phyloP scores from a whole-genome alignment of 2,113 vertebrate genomes.

The Mionectes macconnelli region DNA sequence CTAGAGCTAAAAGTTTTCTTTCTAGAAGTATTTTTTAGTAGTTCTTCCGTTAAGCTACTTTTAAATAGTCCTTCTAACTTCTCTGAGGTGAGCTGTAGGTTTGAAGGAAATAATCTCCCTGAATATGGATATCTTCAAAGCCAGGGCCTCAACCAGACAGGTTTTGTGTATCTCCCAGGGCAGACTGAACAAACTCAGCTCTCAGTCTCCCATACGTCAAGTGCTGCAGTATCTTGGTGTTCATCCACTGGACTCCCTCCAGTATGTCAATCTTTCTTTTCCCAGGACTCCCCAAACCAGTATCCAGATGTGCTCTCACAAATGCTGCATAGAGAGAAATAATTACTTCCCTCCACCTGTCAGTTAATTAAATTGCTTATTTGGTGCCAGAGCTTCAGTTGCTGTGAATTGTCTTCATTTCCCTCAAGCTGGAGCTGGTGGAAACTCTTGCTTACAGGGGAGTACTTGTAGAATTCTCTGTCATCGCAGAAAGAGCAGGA shows the following conservation, averaged over 20 bases:
- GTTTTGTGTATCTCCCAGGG: not conserved
- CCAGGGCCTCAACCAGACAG: fast-evolving
- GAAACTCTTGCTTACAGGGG: not conserved
- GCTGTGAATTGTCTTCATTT: not conserved
- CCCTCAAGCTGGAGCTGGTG: not conserved
- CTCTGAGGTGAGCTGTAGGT: not conserved
- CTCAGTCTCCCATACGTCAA: fast-evolving
- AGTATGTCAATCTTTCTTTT: not conserved
- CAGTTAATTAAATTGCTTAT: not conserved
- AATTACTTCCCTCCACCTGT: constrained; percentile 21
- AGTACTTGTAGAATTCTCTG: not conserved
- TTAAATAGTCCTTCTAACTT: not conserved
- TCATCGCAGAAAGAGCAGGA: not conserved
- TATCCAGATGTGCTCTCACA: not conserved
- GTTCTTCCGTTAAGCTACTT: not conserved
- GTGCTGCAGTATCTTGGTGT: not conserved
- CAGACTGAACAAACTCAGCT: not conserved
- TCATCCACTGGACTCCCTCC: not conserved
- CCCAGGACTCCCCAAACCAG: not conserved
- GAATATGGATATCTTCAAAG: not conserved
- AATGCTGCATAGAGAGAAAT: not conserved
- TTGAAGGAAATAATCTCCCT: not conserved
- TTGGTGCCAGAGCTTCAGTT: constrained; percentile 9
- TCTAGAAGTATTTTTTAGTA: not conserved
- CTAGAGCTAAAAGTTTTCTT: not conserved